Evolutionary conservation across 2,888 invertebrate genomes (phyloP), one percentile per base, ranked within the genome.

Genomic region (Diaperis boleti): DNA sequence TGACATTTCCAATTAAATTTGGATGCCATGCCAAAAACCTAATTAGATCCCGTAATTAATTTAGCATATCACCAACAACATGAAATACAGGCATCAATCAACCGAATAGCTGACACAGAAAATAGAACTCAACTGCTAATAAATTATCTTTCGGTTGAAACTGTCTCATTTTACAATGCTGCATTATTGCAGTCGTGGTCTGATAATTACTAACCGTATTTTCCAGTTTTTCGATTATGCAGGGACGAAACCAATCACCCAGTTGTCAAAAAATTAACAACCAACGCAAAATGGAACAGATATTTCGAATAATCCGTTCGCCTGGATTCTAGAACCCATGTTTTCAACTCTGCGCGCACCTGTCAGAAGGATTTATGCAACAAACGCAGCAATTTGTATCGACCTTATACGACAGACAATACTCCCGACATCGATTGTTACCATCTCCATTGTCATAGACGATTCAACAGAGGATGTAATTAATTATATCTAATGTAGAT

Each of bases 401-500:
- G 65, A 62, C 59, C 70, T 62, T 62, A 64, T 66, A 68, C 66
- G 62, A 54, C 63, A 68, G 65, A 68, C 70, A 70, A 62, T 69
- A 56, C 69, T 60, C 66, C 62, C 65, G 66, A 64, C 70, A 70
- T 69, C 68, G 70, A 71, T 72, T 69, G 72, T 72, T 71, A 71
- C 72, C 70, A 68, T 64, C 57, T 65, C 69, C 44, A 70, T 74
- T 72, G 70, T 72, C 68, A 60, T 61, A 60, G 65, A 65, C 69
- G 69, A 69, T 72, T 64, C 69, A 65, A 63, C 67, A 63, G 67
- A 72, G 72, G 69, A 71, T 70, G 69, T 71, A 71, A 71, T 72
- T 74, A 72, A 72, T 74, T 74, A 72, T 64, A 67, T 69, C 67
- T 20, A 69, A 66, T 69, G 67, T 65, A 66, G 54, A 65, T 66